A percentile compares a stretch with the other conserved stretches of the same genome.
Evolutionary conservation across 2,888 invertebrate species (phyloP).

Genomic region (Mythimna lalbum): DNA sequence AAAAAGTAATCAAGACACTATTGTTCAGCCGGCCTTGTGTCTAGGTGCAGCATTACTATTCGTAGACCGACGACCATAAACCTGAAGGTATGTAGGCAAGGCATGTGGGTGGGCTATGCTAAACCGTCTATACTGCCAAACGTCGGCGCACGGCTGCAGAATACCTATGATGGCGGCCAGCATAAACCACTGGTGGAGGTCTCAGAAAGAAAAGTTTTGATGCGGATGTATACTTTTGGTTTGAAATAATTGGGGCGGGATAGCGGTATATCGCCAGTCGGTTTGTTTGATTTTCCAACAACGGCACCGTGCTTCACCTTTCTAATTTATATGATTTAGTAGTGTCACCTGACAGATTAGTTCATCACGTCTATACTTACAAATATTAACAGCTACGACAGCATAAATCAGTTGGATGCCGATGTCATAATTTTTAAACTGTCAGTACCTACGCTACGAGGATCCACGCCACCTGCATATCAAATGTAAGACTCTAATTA

Average conservation of each 20-base stretch:
- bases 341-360: constrained; percentile 38
- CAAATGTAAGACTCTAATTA: constrained; percentile 72
- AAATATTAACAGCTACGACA: constrained; percentile 28
- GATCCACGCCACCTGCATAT: constrained; percentile 69
- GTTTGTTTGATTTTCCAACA: constrained; percentile 47
- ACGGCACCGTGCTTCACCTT: constrained; percentile 15
- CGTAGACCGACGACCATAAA: constrained; percentile 74
- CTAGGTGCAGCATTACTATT: constrained; percentile 82
- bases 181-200: constrained; percentile 49
- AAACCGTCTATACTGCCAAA: constrained; percentile 75
- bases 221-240: constrained; percentile 51
- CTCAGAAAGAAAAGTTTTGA: constrained; percentile 55
- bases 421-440: constrained; percentile 54
- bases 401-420: constrained; percentile 40
- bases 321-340: constrained; percentile 51
- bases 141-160: constrained; percentile 72
- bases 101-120: constrained; percentile 81
- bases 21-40: constrained; percentile 78
- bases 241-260: constrained; percentile 32
- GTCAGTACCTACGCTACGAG: constrained; percentile 51
- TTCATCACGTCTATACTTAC: constrained; percentile 31
- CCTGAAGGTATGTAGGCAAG: constrained; percentile 77
- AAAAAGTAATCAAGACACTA: constrained; percentile 82
- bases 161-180: constrained; percentile 72
- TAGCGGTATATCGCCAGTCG: constrained; percentile 37